Conservation (phyloP, 2,113 vertebrate genomes). For the Ariopsis seemanni region DNA sequence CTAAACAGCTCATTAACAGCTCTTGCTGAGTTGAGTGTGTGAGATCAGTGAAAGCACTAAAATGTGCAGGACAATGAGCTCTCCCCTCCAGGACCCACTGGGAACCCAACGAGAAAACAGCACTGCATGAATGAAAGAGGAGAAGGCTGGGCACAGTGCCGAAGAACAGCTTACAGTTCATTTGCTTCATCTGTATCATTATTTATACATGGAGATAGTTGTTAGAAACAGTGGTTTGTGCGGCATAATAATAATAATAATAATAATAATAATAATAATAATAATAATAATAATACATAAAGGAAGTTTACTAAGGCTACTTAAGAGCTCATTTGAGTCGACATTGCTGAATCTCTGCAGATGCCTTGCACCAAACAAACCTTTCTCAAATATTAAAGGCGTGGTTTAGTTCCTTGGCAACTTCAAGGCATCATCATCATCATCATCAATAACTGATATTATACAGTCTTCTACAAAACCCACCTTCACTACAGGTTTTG, state of each 20-base stretch:
- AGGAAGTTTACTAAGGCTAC: not conserved
- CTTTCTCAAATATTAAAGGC: not conserved
- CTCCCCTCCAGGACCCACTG: not conserved
- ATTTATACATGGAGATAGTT: too few species aligned
- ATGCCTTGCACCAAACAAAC: not conserved
- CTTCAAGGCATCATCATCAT: too few species aligned
- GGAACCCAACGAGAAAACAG: not conserved
- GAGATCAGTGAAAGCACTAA: not conserved
- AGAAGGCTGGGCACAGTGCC: not conserved
- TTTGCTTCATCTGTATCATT: too few species aligned
- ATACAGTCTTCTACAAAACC: not conserved
- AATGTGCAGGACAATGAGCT: not conserved
- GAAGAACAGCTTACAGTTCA: too few species aligned
- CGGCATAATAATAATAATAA: not conserved
- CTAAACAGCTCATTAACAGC: not conserved
- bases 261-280: not conserved
- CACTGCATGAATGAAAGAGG: not conserved
- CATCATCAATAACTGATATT: not conserved
- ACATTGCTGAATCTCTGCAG: not conserved
- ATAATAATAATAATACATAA: not conserved
- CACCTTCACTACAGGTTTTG: too few species aligned
- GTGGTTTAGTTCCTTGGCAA: not conserved
- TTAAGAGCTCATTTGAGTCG: not conserved
- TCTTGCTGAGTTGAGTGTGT: not conserved
- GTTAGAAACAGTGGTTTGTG: not conserved